Base-by-base conservation (phyloP, 2,888 invertebrate species). In the Xylocampa areola region DNA sequence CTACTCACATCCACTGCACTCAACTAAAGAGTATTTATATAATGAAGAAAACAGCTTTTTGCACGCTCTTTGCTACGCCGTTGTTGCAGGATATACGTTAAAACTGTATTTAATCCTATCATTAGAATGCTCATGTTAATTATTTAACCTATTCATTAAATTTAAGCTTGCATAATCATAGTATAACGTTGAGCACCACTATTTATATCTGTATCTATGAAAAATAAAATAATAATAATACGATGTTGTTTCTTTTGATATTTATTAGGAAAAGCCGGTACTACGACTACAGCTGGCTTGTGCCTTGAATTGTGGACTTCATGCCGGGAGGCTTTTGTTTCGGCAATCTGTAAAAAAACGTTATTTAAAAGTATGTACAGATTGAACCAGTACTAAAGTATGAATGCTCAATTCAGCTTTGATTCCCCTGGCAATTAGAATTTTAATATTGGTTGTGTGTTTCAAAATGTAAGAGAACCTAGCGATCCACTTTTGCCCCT, bases 1-100 rank as follows among this genome's bases (percentile, higher is more conserved):
- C 95, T 99, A 36, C 96, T 99, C 82, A 98, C 98, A 16, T 99
- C 99, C 35, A 98, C 98, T 32, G 96, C 97, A 65, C 95, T 98
- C 76, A 98, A 98, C 69, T 86, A 79, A 71, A 53, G 30, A 37
- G 14, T 3, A 33, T 21, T 33, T 2, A 36, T 36, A 19, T 7
- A 35, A 35, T 4, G 17, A 35, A 33, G 11, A 11, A n/a, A 4
- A 29, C 11, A 16, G 10, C 14, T 2, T 16, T 10, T 33, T 14
- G 0, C 14, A 14, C 16, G 14, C 16, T 33, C n/a, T n/a, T n/a
- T n/a, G n/a, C n/a, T n/a, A n/a, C n/a, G n/a, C n/a, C n/a, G n/a
- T n/a, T n/a, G n/a, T n/a, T n/a, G n/a, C n/a, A n/a, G n/a, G n/a
- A n/a, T n/a, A n/a, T n/a, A n/a, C n/a, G n/a, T n/a, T n/a, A n/a